Percentiles rank a stretch among this genome's conserved stretches.
Evolutionary conservation across 2,888 invertebrate species (phyloP).

Genomic region (Xylocampa areola): DNA sequence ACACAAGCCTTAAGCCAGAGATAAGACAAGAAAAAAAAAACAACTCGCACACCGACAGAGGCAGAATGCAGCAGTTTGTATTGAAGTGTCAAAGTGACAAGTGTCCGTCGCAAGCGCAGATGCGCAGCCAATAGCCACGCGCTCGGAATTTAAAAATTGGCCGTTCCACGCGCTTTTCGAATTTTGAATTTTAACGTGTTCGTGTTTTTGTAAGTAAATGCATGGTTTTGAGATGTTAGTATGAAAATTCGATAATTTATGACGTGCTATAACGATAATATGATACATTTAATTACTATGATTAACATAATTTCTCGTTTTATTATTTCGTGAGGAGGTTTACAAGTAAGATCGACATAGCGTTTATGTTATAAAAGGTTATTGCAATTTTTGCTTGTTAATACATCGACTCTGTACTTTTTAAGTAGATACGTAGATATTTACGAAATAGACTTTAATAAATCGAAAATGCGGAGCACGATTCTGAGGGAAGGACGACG

Average conservation of each 20-base stretch:
- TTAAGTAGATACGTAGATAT: no score
- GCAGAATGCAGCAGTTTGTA: conserved; percentile 74
- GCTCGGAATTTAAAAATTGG: conserved; percentile 72
- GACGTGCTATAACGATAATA: conserved; percentile 37
- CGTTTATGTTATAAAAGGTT: conserved; percentile 21
- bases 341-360: conserved; percentile 16
- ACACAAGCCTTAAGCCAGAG: conserved; percentile 34
- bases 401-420: conserved; percentile 7
- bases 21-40: conserved; percentile 53
- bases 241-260: conserved; percentile 36
- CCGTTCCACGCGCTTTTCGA: conserved; percentile 52
- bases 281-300: conserved; percentile 36
- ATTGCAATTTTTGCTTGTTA: conserved; percentile 6
- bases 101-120: conserved; percentile 75
- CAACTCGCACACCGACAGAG: conserved; percentile 50
- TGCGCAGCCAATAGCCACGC: conserved; percentile 68
- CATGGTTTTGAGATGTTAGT: conserved; percentile 31
- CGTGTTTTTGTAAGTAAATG: conserved; percentile 24
- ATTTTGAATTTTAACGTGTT: conserved; percentile 45
- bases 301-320: conserved; percentile 32
- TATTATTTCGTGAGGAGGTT: conserved; percentile 12
- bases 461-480: no score
- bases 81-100: conserved; percentile 85
- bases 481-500: no score
- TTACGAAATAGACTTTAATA: no score